Base-by-base conservation (phyloP, 37 sponge, comb jelly and placozoan genomes). In the Beroe ovata region DNA sequence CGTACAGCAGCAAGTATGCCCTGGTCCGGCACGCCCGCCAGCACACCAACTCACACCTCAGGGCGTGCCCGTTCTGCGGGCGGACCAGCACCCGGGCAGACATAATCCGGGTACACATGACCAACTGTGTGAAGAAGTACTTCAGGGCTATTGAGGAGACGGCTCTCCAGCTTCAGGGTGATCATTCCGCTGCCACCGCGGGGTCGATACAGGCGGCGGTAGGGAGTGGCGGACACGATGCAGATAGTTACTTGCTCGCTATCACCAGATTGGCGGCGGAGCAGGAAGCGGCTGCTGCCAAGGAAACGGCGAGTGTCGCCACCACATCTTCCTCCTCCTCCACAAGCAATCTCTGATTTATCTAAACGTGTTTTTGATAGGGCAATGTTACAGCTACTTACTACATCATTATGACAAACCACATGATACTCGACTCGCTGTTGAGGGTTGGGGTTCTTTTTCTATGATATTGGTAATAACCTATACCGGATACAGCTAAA, bases 71-170 rank as follows among this genome's bases (percentile, higher is more conserved):
- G 29, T 77, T 77, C 84, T 77, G 84, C 47, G 84, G 84, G 47
- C 42, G 84, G 47, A 77, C 84, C 42, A 77, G 84, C 54, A 77
- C 84, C n/a, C 41, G 84, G n/a, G 84, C 84, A 1, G 84, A 77
- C 54, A 77, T 77, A 22, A 77, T 77, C 84, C 42, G 84, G 47
- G 84, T 77, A 3, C 84, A 77, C 84, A 77, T 77, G 84, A 77
- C 54, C n/a, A 77, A 77, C 84, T 77, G 84, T 40, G 84, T 77
- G 42, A 77, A 77, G 22, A 77, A 77, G 54, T 77, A 77, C 28
- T 23, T 77, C 69, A 26, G 69, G 35, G 34, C 32, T 26, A 66
- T 66, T 34, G 69, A 66, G 84, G 54, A 77, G 84, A 42, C 84
- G 0, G 54, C 84, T 18, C 54, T 42, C n/a, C 84, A 39, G 84